These are phyloP conservation scores for Monochamus saltuarius DNA, from an alignment of 1,140 invertebrate species.

Conservation along the genomic window DNA sequence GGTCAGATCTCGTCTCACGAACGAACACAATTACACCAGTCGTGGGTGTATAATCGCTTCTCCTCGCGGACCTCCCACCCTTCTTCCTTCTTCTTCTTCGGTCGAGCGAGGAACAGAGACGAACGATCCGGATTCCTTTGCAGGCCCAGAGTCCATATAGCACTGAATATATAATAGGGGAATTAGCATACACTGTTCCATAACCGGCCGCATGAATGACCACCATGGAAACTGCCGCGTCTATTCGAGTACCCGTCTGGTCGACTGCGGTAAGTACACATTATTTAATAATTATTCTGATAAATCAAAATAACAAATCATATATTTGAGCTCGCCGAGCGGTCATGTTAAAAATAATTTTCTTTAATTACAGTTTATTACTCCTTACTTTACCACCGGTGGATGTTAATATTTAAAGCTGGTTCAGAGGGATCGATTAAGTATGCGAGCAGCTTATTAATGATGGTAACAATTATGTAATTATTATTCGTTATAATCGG, in stretches of 20 bases:
- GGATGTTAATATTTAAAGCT: too few species aligned
- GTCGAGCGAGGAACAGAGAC: background rate
- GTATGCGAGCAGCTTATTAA: too few species aligned
- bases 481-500: too few species aligned
- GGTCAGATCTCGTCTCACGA: slow-evolving; percentile 46
- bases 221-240: slow-evolving; percentile 7
- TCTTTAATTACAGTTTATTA: slow-evolving; percentile 53
- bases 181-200: slow-evolving; percentile 50
- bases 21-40: slow-evolving; percentile 43
- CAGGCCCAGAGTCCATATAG: slow-evolving; percentile 39
- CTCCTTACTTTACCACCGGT: background rate
- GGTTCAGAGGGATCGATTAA: too few species aligned
- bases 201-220: slow-evolving; percentile 22
- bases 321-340: slow-evolving; percentile 45
- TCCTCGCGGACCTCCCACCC: slow-evolving; percentile 26
- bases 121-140: background rate
- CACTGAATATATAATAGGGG: slow-evolving; percentile 52
- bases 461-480: too few species aligned
- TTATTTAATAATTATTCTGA: slow-evolving; percentile 54
- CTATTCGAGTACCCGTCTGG: slow-evolving; percentile 13
- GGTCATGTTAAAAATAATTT: slow-evolving; percentile 49
- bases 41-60: slow-evolving; percentile 48
- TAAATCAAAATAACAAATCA: slow-evolving; percentile 53
- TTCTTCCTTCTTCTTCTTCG: slow-evolving; percentile 22
- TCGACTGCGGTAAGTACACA: slow-evolving; percentile 46